Evolutionary conservation across 2,888 invertebrate species (phyloP), one percentile per base, ranked within the genome.

Genomic region (Drosophila hamatofila): DNA sequence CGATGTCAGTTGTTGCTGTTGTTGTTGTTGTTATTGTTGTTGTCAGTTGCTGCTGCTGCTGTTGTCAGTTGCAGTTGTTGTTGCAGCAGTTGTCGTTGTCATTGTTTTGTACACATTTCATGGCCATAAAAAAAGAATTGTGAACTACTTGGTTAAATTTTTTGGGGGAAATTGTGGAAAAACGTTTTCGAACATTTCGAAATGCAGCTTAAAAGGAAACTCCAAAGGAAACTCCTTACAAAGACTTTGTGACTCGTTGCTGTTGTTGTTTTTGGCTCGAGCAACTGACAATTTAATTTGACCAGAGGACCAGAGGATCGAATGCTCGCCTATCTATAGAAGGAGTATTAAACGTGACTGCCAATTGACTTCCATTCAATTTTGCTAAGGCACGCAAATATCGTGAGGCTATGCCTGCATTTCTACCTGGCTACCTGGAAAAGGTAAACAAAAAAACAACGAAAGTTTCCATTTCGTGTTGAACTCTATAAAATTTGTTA

Each of bases 291-390:
- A 84, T 84, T 84, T 87, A 84, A 84, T 84, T 84, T 81, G 82
- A 72, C 87, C 74, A 81, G 21, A 51, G 76, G 82, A 74, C 84
- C 72, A 78, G 18, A 42, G 72, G 52, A 41, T 44, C 48, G 56
- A n/a, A 48, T 18, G 56, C 64, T 55, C 6, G 46, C 27, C 51
- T 16, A 39, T 37, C 64, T 49, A 61, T 39, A 44, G 73, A 66
- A 61, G 72, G 44, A 78, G 71, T 55, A 35, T 51, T 51, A 78
- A 84, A 84, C 84, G 84, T 84, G 84, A 84, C 84, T 84, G 70
- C 82, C 84, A 84, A 84, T 84, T 87, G 84, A 84, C 84, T 87
- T 84, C 88, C 88, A 87, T 82, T 84, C 84, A 87, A 84, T 84
- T 84, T 84, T 44, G 82, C 72, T 44, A 57, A 70, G 82, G 80